phyloP scores from a whole-genome alignment of 2,797 vertebrate genomes.

The Podarcis siculus region DNA sequence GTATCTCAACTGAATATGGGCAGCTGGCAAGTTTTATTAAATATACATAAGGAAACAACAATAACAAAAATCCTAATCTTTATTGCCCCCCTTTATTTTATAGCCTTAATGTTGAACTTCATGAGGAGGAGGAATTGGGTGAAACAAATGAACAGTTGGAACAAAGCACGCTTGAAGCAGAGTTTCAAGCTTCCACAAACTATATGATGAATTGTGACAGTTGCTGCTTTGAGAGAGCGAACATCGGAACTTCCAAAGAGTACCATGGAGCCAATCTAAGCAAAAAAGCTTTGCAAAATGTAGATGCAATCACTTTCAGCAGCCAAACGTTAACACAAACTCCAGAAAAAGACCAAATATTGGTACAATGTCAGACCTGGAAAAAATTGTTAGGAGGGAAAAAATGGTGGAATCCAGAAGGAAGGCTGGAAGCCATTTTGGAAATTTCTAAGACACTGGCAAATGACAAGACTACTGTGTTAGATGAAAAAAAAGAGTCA shows the following conservation, averaged over 20 bases:
- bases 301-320: slow-evolving; percentile 16
- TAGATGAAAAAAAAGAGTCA: neutral
- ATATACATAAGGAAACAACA: neutral
- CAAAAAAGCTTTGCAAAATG: slow-evolving; percentile 42
- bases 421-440: slow-evolving; percentile 17
- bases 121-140: slow-evolving; percentile 72
- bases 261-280: slow-evolving; percentile 32
- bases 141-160: slow-evolving; percentile 71
- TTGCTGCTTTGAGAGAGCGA: slow-evolving; percentile 23
- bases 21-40: neutral
- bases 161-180: slow-evolving; percentile 47
- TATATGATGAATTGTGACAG: neutral
- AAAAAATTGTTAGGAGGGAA: slow-evolving; percentile 30
- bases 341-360: slow-evolving; percentile 71
- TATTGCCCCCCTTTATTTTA: neutral
- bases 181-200: slow-evolving; percentile 36
- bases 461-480: neutral
- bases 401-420: slow-evolving; percentile 34
- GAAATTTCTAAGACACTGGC: neutral
- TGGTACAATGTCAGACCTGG: slow-evolving; percentile 58
- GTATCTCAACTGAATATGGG: neutral
- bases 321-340: slow-evolving; percentile 65
- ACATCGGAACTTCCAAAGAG: slow-evolving; percentile 70
- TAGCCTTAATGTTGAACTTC: slow-evolving; percentile 77
- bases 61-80: neutral